phyloP scores from a whole-genome alignment of 2,113 vertebrate species.

The Arizona elegans region DNA sequence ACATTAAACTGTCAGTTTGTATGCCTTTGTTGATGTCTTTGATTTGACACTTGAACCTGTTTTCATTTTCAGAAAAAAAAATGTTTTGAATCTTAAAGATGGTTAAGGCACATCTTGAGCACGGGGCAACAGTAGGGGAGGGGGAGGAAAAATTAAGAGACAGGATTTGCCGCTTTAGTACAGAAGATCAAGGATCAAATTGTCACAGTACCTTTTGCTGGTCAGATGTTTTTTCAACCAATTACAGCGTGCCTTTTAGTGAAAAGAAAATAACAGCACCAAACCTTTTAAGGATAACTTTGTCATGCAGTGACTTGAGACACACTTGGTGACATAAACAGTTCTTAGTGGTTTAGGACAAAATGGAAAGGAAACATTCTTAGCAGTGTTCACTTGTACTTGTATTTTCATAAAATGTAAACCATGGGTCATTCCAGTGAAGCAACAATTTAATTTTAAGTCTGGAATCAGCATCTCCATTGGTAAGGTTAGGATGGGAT shows the following conservation, averaged over 20 bases:
- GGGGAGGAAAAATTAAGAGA: not conserved
- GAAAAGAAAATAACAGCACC: not conserved
- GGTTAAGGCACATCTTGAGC: constrained; percentile 17
- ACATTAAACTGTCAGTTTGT: constrained; percentile 26
- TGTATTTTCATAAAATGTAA: not conserved
- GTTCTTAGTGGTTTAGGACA: not conserved
- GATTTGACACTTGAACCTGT: constrained; percentile 9
- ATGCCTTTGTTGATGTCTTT: constrained; percentile 31
- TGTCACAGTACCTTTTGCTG: constrained; percentile 18
- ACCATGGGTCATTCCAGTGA: not conserved
- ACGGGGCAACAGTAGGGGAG: too few species aligned
- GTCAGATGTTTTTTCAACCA: constrained; percentile 4
- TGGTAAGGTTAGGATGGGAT: not conserved
- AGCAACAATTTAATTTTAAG: not conserved
- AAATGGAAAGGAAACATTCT: not conserved
- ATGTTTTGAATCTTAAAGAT: not conserved
- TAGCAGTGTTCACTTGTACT: not conserved
- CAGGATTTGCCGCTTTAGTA: constrained; percentile 3
- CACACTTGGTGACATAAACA: not conserved
- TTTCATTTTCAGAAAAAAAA: constrained; percentile 30
- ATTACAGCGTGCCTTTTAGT: not conserved
- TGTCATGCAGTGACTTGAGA: not conserved
- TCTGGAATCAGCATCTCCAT: not conserved
- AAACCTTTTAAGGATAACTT: not conserved
- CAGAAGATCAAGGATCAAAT: not conserved